phyloP scores from a whole-genome alignment of 1,140 invertebrate genomes.

The Bombyx mandarina region DNA sequence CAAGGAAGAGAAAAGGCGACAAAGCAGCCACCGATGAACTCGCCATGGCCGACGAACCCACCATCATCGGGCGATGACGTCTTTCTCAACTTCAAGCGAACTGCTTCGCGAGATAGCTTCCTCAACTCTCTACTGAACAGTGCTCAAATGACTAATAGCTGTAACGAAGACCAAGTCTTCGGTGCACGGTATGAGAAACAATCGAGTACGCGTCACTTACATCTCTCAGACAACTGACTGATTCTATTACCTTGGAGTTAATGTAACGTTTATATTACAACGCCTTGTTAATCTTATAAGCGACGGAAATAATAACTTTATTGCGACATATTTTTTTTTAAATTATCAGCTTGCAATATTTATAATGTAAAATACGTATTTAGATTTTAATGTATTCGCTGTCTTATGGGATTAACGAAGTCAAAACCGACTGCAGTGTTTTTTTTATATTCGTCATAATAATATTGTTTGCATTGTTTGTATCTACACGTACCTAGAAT shows the following conservation, averaged over 20 bases:
- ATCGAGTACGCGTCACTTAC: slow-evolving; percentile 14
- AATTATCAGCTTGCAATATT: slow-evolving; percentile 26
- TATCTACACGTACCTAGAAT: slow-evolving; percentile 8
- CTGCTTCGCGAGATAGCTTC: slow-evolving; percentile 29
- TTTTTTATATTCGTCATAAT: background rate
- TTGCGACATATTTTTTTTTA: slow-evolving; percentile 12
- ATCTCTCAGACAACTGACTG: slow-evolving; percentile 19
- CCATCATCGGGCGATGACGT: slow-evolving; percentile 84
- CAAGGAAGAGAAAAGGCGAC: slow-evolving; percentile 86
- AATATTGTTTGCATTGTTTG: background rate
- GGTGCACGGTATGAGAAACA: slow-evolving; percentile 29
- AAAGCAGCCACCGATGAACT: slow-evolving; percentile 84
- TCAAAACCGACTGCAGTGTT: background rate
- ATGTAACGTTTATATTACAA: slow-evolving; percentile 22
- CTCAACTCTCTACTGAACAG: slow-evolving; percentile 54
- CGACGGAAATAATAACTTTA: slow-evolving; percentile 20
- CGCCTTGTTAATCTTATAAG: slow-evolving; percentile 42
- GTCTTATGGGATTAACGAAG: slow-evolving; percentile 39
- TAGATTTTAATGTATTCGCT: slow-evolving; percentile 18
- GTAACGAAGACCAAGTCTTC: slow-evolving; percentile 52
- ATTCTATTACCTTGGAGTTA: slow-evolving; percentile 20
- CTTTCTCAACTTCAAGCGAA: slow-evolving; percentile 17
- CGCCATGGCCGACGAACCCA: slow-evolving; percentile 87
- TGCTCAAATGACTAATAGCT: slow-evolving; percentile 66
- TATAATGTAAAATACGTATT: slow-evolving; percentile 20